Evolutionary conservation across 2,113 vertebrate species (phyloP).

Genomic region (Rhodinocichla rosea): DNA sequence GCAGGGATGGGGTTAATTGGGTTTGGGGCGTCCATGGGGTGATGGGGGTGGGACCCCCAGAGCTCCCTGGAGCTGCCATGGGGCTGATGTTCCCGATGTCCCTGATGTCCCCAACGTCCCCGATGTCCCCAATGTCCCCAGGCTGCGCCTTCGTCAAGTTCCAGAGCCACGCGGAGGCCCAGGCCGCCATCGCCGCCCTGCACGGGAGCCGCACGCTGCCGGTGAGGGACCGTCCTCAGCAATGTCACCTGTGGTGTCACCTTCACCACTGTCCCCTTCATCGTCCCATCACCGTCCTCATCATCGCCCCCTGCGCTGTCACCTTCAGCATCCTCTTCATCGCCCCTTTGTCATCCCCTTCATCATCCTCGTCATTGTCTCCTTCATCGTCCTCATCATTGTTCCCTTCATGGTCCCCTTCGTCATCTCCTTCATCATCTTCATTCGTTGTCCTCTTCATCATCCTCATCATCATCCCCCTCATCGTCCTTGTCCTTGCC

Average conservation of each 20-base stretch:
- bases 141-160: conserved; percentile 93
- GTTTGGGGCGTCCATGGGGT: too few relatives aligned
- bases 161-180: conserved; percentile 88
- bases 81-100: background rate
- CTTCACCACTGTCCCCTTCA: background rate
- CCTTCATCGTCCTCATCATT: background rate
- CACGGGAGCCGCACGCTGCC: conserved; percentile 90
- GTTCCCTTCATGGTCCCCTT: too few relatives aligned
- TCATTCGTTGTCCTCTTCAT: too few relatives aligned
- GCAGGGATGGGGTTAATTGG: too few relatives aligned
- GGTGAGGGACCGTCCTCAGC: conserved; percentile 58
- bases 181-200: conserved; percentile 89
- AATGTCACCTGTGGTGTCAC: background rate
- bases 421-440: too few relatives aligned
- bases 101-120: background rate
- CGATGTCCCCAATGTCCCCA: background rate
- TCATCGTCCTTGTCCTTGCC: too few relatives aligned
- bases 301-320: background rate
- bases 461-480: background rate
- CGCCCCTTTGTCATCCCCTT: background rate
- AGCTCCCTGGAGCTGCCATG: background rate
- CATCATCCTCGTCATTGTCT: fast-evolving
- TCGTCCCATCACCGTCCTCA: background rate
- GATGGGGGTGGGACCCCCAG: background rate
- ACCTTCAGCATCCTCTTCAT: background rate